Evolutionary conservation across 1,140 invertebrate genomes (phyloP).

Genomic region (Drosophila sproati): DNA sequence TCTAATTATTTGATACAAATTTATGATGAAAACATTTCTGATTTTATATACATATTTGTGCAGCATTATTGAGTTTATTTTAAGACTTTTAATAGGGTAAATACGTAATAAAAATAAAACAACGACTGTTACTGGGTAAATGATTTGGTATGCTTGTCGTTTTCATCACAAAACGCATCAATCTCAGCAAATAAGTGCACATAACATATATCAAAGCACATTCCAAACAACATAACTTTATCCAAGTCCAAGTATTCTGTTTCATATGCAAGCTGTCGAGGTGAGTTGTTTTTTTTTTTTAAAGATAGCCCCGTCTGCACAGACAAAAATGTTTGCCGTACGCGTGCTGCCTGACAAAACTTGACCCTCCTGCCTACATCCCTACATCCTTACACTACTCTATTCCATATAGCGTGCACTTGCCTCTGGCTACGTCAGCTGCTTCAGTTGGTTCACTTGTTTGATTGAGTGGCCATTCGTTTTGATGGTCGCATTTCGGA

Average conservation of each 20-base stretch:
- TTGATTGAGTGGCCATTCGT: conserved; percentile 72
- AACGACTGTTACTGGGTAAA: too few relatives aligned
- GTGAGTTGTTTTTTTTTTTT: conserved; percentile 7
- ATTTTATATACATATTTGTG: background rate
- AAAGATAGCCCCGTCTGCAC: conserved; percentile 24
- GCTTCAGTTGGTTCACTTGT: conserved; percentile 32
- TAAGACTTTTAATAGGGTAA: background rate
- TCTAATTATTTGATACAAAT: background rate
- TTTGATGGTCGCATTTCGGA: conserved; percentile 72
- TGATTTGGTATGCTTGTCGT: too few relatives aligned
- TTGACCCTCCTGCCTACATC: background rate
- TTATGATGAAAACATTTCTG: background rate
- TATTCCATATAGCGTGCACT: background rate
- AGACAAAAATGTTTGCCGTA: conserved; percentile 57
- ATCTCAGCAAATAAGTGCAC: too few relatives aligned
- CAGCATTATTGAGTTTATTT: too few relatives aligned
- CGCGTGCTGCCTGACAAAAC: conserved; percentile 60
- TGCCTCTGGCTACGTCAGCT: conserved; percentile 9
- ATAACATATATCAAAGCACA: too few relatives aligned
- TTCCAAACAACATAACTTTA: background rate
- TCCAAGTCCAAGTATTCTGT: background rate
- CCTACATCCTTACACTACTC: too few relatives aligned
- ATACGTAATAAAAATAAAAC: too few relatives aligned
- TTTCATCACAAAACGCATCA: too few relatives aligned
- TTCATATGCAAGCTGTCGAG: conserved; percentile 38